phyloP scores from a whole-genome alignment of 2,797 vertebrate species.

The Squalus acanthias region DNA sequence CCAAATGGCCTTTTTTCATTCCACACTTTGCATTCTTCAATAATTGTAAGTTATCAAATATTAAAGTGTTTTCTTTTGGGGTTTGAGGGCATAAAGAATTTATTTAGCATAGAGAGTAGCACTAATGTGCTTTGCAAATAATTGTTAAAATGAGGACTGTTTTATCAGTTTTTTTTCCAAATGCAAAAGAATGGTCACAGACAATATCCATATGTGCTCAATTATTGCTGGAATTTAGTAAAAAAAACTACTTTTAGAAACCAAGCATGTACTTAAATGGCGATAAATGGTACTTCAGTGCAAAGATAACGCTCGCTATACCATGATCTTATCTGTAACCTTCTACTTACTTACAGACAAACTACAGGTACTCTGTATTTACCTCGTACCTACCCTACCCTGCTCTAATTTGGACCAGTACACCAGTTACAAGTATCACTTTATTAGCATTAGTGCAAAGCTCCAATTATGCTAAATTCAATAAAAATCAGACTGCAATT shows the following conservation, averaged over 20 bases:
- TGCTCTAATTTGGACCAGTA: background rate
- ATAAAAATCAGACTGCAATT: background rate
- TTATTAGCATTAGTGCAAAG: background rate
- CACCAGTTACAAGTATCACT: background rate
- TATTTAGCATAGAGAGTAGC: background rate
- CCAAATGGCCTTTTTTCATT: no score
- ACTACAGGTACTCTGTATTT: background rate
- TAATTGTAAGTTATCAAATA: no score
- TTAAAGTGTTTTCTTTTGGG: background rate
- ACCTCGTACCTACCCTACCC: background rate
- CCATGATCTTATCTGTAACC: background rate
- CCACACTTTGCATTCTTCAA: no score
- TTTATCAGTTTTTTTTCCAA: background rate
- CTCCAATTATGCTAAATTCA: background rate
- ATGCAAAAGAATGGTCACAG: background rate
- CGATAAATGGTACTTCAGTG: background rate
- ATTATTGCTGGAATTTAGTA: background rate
- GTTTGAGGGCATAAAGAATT: background rate
- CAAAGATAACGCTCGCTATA: background rate
- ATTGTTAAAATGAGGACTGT: background rate
- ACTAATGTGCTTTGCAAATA: background rate
- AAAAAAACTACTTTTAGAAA: background rate
- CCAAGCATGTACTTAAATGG: background rate
- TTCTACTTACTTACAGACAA: background rate
- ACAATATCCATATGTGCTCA: background rate